phyloP scores from a whole-genome alignment of 2,113 vertebrate genomes.

The Epinephelus fuscoguttatus region DNA sequence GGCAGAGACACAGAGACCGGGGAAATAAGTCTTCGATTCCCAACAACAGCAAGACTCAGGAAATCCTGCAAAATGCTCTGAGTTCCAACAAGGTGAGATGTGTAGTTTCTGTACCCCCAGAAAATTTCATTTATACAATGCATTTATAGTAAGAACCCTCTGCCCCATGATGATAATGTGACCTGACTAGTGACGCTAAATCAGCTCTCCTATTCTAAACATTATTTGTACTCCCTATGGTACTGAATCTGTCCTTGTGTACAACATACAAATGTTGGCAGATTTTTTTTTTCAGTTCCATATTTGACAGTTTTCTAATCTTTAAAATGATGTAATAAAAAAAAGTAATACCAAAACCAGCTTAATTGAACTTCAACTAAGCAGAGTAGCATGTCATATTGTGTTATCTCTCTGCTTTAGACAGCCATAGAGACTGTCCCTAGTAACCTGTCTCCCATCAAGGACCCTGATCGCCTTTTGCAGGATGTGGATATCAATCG shows the following conservation, averaged over 20 bases:
- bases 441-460: slow-evolving; percentile 93
- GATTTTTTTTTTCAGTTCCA: neutral
- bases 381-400: slow-evolving; percentile 48
- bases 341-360: neutral
- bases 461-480: slow-evolving; percentile 95
- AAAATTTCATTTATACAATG: neutral
- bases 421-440: slow-evolving; percentile 89
- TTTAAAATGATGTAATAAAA: neutral
- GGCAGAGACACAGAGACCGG: slow-evolving; percentile 91
- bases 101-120: neutral
- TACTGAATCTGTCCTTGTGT: neutral
- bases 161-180: neutral
- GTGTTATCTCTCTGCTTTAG: slow-evolving; percentile 80
- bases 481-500: slow-evolving; percentile 98
- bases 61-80: slow-evolving; percentile 84
- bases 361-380: neutral
- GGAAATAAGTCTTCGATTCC: slow-evolving; percentile 84
- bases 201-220: neutral
- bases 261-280: neutral
- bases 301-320: neutral
- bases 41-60: slow-evolving; percentile 89
- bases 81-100: slow-evolving; percentile 87
- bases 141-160: neutral
- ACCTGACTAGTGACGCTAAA: neutral
- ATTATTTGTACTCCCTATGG: neutral